Conservation (phyloP, 2,888 invertebrate genomes). For the Aproaerema taeniolella region DNA sequence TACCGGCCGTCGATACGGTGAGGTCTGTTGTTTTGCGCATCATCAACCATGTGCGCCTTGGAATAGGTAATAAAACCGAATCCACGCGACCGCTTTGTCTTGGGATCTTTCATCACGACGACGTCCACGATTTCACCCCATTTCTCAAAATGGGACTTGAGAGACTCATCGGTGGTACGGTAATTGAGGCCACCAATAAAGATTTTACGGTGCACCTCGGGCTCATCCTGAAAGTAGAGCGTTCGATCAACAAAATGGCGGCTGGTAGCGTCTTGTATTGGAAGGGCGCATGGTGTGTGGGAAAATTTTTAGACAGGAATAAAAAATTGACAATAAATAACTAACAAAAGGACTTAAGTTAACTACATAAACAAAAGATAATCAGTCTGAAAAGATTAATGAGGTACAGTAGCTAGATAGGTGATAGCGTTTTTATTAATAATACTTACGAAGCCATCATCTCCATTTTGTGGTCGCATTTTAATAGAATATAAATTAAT, state of each 20-base stretch:
- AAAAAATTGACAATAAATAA: too few relatives aligned
- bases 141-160: slow-evolving; percentile 96
- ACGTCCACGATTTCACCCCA: slow-evolving; percentile 98
- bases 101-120: slow-evolving; percentile 97
- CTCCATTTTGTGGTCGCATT: slow-evolving; percentile 71
- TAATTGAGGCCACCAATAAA: slow-evolving; percentile 98
- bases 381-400: too few relatives aligned
- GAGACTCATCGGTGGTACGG: slow-evolving; percentile 94
- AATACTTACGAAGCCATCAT: slow-evolving; percentile 67
- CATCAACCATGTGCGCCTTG: slow-evolving; percentile 96
- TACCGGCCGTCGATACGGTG: slow-evolving; percentile 93
- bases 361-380: too few relatives aligned
- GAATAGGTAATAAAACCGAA: slow-evolving; percentile 99
- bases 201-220: slow-evolving; percentile 92
- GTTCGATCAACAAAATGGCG: slow-evolving; percentile 67
- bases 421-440: too few relatives aligned
- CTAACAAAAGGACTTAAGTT: too few relatives aligned
- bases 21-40: slow-evolving; percentile 93
- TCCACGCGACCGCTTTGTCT: slow-evolving; percentile 95
- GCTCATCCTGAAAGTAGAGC: slow-evolving; percentile 79
- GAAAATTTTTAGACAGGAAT: too few relatives aligned
- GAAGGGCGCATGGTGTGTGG: too few relatives aligned
- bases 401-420: too few relatives aligned
- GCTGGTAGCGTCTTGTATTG: slow-evolving; percentile 36
- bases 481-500: slow-evolving; percentile 19